These are phyloP conservation scores for Eublepharis macularius DNA, from an alignment of 2,113 vertebrate species.

Conservation along the genomic window DNA sequence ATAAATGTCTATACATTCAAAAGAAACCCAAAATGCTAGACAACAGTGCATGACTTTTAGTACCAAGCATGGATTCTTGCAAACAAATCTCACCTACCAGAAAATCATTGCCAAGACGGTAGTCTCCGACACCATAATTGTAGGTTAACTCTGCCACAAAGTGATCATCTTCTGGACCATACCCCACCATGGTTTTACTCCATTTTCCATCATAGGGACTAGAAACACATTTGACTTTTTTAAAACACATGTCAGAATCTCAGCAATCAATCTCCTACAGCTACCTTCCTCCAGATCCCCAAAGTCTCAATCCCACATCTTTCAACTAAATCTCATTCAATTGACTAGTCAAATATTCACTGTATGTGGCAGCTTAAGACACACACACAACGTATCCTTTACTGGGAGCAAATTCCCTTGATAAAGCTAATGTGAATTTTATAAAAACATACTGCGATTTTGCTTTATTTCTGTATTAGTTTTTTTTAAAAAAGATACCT, in stretches of 20 bases:
- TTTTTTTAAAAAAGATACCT: too few relatives aligned
- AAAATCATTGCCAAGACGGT: conserved; percentile 92
- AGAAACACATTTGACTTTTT: conserved; percentile 30
- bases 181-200: conserved; percentile 99
- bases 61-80: background rate
- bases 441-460: too few relatives aligned
- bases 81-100: conserved; percentile 74
- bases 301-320: background rate
- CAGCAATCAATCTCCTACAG: too few relatives aligned
- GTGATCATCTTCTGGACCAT: conserved; percentile 90
- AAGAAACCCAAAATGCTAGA: background rate
- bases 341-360: too few relatives aligned
- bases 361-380: too few relatives aligned
- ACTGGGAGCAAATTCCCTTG: too few relatives aligned
- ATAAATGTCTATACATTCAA: background rate
- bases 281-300: background rate
- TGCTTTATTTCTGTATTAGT: too few relatives aligned
- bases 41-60: background rate
- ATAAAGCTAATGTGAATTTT: too few relatives aligned
- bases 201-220: conserved; percentile 98
- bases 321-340: background rate
- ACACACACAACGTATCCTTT: too few relatives aligned
- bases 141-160: conserved; percentile 96
- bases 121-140: conserved; percentile 92
- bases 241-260: fast-evolving